Conservation (phyloP, 2,113 vertebrate species). For the Heteronetta atricapilla region DNA sequence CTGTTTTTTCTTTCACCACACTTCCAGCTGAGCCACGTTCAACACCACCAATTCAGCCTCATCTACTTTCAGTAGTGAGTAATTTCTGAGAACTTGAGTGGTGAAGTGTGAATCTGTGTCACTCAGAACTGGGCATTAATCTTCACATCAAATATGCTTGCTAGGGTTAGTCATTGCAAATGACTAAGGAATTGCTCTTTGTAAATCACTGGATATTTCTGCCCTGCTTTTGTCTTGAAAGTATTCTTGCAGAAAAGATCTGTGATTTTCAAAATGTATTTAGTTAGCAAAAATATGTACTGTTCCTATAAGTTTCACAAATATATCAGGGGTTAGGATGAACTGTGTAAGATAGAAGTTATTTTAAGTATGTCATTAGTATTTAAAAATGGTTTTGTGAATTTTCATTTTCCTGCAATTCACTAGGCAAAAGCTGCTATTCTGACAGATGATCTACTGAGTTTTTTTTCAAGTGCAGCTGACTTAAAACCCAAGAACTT, state of each 20-base stretch:
- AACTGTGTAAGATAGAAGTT: not conserved
- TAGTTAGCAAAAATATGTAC: not conserved
- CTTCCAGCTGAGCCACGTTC: not conserved
- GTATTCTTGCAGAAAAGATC: not conserved
- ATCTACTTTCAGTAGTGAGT: not conserved
- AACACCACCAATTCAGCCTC: not conserved
- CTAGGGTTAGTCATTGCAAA: not conserved
- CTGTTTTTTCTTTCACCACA: not conserved
- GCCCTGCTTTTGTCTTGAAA: not conserved
- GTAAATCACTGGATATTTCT: not conserved
- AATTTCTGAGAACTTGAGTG: not conserved
- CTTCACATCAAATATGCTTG: not conserved
- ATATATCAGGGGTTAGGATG: not conserved
- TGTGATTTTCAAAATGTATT: not conserved
- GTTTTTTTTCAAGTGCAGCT: not conserved
- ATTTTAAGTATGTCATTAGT: not conserved
- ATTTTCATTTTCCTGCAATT: slow-evolving; percentile 25
- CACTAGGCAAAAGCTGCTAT: not conserved
- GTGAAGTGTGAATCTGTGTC: not conserved
- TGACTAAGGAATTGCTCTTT: rapidly evolving
- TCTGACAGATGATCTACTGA: not conserved
- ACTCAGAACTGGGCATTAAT: not conserved
- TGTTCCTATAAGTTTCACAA: not conserved
- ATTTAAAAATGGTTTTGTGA: not conserved
- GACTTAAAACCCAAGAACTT: slow-evolving; percentile 10